Base-by-base conservation (phyloP, 2,888 invertebrate genomes). In the Plusia festucae region DNA sequence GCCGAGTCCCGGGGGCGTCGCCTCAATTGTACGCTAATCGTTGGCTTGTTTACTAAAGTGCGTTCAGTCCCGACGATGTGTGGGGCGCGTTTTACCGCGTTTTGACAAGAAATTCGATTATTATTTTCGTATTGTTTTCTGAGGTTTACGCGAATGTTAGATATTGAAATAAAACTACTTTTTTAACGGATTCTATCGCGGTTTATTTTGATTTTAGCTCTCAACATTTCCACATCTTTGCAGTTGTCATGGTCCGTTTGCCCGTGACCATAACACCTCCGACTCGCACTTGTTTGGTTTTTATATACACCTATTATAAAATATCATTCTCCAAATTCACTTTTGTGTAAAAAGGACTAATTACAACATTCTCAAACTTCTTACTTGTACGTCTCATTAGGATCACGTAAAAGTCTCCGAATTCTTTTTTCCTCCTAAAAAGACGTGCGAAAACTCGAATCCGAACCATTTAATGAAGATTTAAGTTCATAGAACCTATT, bases 31-130 rank as follows among this genome's bases (percentile, higher is more conserved):
- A 76, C 82, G 79, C 85, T 89, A 89, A 89, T 89, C 88, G 88
- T 70, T 68, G 68, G 84, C 85, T 87, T 89, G 88, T 87, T 88
- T 89, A 86, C 86, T 82, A 82, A 87, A 88, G 85, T 88, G 86
- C 82, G 85, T 83, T 82, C 73, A 60, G 78, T 73, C 57, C 65
- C 64, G 70, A 53, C 59, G 53, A 34, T 49, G 54, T 79, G 82
- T 71, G 59, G 3, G 77, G 81, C 16, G 13, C 1, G n/a, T 67
- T 32, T 77, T 54, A 11, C 0, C 68, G 82, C 81, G 87, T 8
- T 8, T 20, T 16, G 22, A 16, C 0, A 3, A 40, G 40, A 15
- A 1, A 18, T 49, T 20, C 11, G 15, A 40, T 5, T 40, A 9
- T 30, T 30, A 7, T 30, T 30, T n/a, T n/a, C n/a, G n/a, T n/a